A percentile compares a stretch with the other conserved stretches of the same genome.
Conservation (phyloP, 2,113 vertebrate species). For the Oreochromis tanganicae region DNA sequence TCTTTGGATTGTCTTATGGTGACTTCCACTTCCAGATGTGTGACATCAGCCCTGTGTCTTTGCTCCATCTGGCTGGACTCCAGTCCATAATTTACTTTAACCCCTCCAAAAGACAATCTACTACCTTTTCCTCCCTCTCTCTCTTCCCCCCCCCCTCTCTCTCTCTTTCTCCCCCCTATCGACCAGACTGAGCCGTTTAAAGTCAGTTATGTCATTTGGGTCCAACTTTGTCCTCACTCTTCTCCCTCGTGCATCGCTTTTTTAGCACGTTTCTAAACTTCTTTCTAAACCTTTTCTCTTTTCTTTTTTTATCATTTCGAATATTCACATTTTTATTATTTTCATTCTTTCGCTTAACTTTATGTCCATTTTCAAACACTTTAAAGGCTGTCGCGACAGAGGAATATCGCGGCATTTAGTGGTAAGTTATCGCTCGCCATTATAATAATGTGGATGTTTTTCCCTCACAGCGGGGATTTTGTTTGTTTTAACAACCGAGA, state of each 20-base stretch:
- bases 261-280: not conserved
- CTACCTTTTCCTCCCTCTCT: not conserved
- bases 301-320: not conserved
- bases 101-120: conserved; percentile 7
- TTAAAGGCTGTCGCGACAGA: not conserved
- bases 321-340: not conserved
- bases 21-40: not conserved
- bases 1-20: not conserved
- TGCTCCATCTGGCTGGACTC: conserved; percentile 58
- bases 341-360: not conserved
- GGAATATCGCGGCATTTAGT: not conserved
- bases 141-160: not conserved
- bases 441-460: not conserved
- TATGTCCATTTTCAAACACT: not conserved
- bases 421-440: conserved; percentile 14
- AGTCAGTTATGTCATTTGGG: conserved; percentile 21
- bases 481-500: not conserved
- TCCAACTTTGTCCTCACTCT: not conserved
- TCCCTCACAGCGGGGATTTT: not conserved
- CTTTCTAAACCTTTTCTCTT: not conserved
- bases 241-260: not conserved
- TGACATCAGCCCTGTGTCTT: conserved; percentile 20
- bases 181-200: not conserved
- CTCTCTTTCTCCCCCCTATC: not conserved
- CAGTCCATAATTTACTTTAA: conserved; percentile 73